Base-by-base conservation (phyloP, 2,797 vertebrate species). In the Cuniculus paca region DNA sequence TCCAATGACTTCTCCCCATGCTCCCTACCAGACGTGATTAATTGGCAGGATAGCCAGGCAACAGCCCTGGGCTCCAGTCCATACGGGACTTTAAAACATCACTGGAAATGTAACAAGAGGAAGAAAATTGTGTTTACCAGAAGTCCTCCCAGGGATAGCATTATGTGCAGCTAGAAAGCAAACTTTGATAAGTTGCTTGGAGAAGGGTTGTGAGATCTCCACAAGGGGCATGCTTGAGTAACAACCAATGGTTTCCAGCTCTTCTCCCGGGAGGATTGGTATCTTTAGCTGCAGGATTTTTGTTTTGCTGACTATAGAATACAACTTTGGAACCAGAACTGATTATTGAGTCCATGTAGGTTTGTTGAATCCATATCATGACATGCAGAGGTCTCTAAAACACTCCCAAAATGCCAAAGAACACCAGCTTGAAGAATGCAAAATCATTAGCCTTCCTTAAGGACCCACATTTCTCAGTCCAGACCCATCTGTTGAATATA, bases 81-180 rank as follows among this genome's bases (percentile, higher is more conserved):
- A 3, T 5, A 36, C 0, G 5, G 60, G 28, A 75, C 85, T 86
- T 60, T 52, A 90, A 79, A 90, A 58, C 56, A 78, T 89, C 50
- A 36, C 45, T 4, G 31, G 74, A 88, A 96, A 88, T 12, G 24
- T 50, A 84, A 94, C 48, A 68, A 93, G 45, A 72, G 54, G n/a
- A 94, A 90, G 85, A 83, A 58, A 83, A 80, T 0, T 19, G 68
- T 79, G 85, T 82, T 96, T 91, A n/a, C 34, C 82, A 86, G 50
- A 86, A 56, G 36, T 61, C 88, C 68, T 85, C 45, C 70, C 39
- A 4, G 88, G 28, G 13, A 72, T 1, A 63, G 72, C 16, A 45
- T 20, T 4, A 1, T 19, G 52, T 61, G 87, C 39, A 14, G 52
- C 3, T 78, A 60, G 72, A 85, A 79, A 78, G 50, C 19, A 70